Conservation (phyloP, 37 sponge, comb jelly and placozoan genomes). For the Spongia lamella region DNA sequence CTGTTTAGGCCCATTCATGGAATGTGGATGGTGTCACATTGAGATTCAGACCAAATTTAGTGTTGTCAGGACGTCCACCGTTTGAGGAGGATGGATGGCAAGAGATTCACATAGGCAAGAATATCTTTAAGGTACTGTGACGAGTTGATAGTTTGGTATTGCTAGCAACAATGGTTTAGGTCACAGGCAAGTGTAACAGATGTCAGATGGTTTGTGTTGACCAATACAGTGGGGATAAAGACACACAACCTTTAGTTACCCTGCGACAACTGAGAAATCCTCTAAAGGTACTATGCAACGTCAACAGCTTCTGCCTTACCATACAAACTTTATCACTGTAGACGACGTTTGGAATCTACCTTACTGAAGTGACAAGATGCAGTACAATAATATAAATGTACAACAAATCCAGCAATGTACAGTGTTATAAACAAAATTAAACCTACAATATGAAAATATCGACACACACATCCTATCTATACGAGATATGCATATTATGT, state of each 20-base stretch:
- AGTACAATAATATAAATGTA: no score
- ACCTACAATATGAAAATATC: not conserved
- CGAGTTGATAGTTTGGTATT: not conserved
- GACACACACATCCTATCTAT: no score
- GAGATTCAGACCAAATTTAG: slow-evolving; percentile 78
- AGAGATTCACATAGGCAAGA: slow-evolving; percentile 29
- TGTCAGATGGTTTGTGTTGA: slow-evolving; percentile 84
- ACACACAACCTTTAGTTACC: slow-evolving; percentile 38
- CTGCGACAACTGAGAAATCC: slow-evolving; percentile 46
- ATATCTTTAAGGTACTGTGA: slow-evolving; percentile 28
- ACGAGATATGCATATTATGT: no score
- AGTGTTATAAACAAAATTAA: not conserved
- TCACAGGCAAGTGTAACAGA: slow-evolving; percentile 53
- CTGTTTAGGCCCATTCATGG: not conserved
- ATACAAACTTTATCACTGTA: not conserved
- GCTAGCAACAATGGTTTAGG: slow-evolving; percentile 12
- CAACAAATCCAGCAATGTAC: no score
- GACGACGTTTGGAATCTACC: slow-evolving; percentile 70
- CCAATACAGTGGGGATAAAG: slow-evolving; percentile 44
- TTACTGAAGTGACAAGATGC: slow-evolving; percentile 16
- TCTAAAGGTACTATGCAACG: slow-evolving; percentile 42
- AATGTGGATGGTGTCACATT: not conserved
- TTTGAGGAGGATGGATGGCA: slow-evolving; percentile 76
- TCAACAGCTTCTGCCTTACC: not conserved
- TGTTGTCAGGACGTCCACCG: slow-evolving; percentile 45